Conservation (phyloP, 2,888 invertebrate species). For the Pseudanteris insignis region DNA sequence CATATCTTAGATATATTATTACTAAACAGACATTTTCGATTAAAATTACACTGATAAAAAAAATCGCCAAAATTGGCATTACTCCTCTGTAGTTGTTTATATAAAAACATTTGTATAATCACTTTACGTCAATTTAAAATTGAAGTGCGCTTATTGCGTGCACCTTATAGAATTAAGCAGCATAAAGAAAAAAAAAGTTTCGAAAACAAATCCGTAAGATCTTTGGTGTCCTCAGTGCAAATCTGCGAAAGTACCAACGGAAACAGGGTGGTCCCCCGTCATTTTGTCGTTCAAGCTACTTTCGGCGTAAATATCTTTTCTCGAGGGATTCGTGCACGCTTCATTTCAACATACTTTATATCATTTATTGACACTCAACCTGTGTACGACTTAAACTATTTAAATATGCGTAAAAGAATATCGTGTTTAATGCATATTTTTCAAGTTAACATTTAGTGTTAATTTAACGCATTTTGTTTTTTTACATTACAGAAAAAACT, state of each 20-base stretch:
- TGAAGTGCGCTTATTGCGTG: no score
- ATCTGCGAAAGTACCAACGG: conserved; percentile 46
- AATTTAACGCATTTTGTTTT: no score
- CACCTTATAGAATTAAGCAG: conserved; percentile 13
- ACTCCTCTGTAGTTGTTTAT: no score
- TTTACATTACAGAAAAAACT: no score
- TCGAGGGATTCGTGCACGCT: conserved; percentile 54
- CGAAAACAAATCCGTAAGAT: no score
- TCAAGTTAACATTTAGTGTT: no score
- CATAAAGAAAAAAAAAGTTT: conserved; percentile 11
- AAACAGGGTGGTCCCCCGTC: conserved; percentile 62
- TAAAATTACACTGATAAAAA: no score
- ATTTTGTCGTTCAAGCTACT: conserved; percentile 61
- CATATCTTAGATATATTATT: no score
- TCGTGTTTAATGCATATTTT: not conserved
- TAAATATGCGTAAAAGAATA: conserved; percentile 9
- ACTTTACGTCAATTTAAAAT: no score
- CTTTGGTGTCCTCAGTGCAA: conserved; percentile 14
- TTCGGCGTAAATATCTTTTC: conserved; percentile 62
- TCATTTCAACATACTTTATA: conserved; percentile 35
- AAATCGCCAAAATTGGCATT: no score
- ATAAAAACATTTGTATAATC: no score
- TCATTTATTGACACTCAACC: conserved; percentile 51
- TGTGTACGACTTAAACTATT: conserved; percentile 50
- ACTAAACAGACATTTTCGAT: no score